Evolutionary conservation across 1,140 invertebrate species (phyloP).

Genomic region (Megalopta genalis): DNA sequence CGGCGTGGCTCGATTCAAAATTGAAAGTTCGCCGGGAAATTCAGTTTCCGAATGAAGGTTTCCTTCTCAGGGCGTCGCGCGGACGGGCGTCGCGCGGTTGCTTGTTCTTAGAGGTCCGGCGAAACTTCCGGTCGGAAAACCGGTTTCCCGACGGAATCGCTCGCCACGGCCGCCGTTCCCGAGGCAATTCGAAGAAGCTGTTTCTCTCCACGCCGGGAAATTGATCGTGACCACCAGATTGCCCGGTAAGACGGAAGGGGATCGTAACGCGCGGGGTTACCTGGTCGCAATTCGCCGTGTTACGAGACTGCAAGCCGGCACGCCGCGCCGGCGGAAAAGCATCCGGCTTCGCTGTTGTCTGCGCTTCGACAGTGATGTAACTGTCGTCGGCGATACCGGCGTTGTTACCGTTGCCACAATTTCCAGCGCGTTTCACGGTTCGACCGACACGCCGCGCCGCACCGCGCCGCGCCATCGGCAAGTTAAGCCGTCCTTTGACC

Average conservation of each 20-base stretch:
- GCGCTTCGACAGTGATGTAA: conserved; percentile 22
- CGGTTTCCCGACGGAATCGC: conserved; percentile 10
- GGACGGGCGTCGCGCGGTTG: not conserved
- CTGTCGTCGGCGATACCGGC: conserved; percentile 28
- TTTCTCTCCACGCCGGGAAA: conserved; percentile 48
- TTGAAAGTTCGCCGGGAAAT: conserved; percentile 4
- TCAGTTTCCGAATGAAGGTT: not conserved
- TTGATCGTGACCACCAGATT: conserved; percentile 56
- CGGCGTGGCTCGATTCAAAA: too few relatives aligned
- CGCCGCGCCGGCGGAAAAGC: conserved; percentile 6
- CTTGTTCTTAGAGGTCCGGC: not conserved
- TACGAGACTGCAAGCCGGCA: not conserved
- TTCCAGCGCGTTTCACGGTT: conserved; percentile 54
- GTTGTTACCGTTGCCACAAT: conserved; percentile 52
- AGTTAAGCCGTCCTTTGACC: conserved; percentile 59
- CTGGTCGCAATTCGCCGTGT: conserved; percentile 49
- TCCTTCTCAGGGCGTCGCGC: not conserved
- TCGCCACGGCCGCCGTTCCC: not conserved
- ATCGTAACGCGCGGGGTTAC: conserved; percentile 39
- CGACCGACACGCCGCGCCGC: conserved; percentile 39
- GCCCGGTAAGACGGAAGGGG: conserved; percentile 55
- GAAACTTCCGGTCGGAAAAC: not conserved
- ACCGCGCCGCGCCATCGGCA: conserved; percentile 29
- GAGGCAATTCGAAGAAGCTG: conserved; percentile 44
- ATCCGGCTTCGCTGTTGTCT: conserved; percentile 15